Conservation (phyloP, 2,888 invertebrate species). For the Tenthredo notha region DNA sequence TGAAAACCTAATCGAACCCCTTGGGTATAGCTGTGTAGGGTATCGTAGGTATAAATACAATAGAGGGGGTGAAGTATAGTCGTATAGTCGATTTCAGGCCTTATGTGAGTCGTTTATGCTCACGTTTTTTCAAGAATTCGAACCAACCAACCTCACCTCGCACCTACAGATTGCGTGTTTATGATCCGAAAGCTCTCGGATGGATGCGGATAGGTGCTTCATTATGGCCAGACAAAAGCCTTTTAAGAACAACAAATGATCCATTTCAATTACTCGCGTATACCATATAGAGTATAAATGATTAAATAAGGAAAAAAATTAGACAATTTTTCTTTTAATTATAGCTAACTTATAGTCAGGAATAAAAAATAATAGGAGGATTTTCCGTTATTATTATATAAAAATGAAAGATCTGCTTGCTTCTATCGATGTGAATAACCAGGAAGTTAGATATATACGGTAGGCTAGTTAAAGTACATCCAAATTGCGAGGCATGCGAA, state of each 20-base stretch:
- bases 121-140: background rate
- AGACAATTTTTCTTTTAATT: no score
- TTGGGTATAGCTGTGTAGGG: background rate
- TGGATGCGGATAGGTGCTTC: slow-evolving; percentile 28
- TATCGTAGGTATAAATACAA: background rate
- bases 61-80: background rate
- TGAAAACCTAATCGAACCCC: background rate
- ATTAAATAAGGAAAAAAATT: background rate
- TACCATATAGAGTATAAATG: background rate
- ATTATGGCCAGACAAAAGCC: slow-evolving; percentile 29
- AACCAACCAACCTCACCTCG: background rate
- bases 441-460: background rate
- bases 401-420: background rate
- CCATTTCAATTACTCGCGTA: slow-evolving; percentile 5
- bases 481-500: background rate
- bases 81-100: background rate
- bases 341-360: background rate
- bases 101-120: slow-evolving; percentile 1
- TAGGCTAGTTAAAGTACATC: background rate
- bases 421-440: background rate
- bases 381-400: background rate
- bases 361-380: background rate
- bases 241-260: slow-evolving; percentile 16
- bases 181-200: slow-evolving; percentile 30
- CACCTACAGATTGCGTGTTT: slow-evolving; percentile 37